Percentiles rank a stretch among this genome's conserved stretches.
These are phyloP conservation scores for Hirtodrosophila trivittata DNA, from an alignment of 2,888 invertebrate species.

Conservation along the genomic window DNA sequence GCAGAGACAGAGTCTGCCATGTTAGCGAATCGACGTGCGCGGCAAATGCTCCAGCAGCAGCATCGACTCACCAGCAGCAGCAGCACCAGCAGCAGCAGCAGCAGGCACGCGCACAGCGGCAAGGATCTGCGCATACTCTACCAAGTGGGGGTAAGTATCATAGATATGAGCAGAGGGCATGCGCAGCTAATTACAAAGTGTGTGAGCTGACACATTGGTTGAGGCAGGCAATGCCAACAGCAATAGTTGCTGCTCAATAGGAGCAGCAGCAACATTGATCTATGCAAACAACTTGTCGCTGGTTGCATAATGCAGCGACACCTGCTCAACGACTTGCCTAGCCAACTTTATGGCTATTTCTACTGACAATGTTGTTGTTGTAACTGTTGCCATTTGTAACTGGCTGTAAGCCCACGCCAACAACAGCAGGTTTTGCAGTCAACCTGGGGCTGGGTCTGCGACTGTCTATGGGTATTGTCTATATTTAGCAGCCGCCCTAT, in stretches of 20 bases:
- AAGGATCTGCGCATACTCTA: slow-evolving; percentile 87
- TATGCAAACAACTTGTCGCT: slow-evolving; percentile 56
- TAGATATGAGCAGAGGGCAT: not conserved
- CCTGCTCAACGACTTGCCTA: slow-evolving; percentile 42
- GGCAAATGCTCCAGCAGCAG: slow-evolving; percentile 84
- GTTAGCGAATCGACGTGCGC: slow-evolving; percentile 76
- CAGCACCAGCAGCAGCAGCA: slow-evolving; percentile 40
- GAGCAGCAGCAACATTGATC: slow-evolving; percentile 41
- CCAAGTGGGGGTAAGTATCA: slow-evolving; percentile 84
- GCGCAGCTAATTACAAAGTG: slow-evolving; percentile 28
- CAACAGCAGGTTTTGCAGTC: slow-evolving; percentile 46
- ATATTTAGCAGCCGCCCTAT: slow-evolving; percentile 73
- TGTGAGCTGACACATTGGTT: slow-evolving; percentile 28
- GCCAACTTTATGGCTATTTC: slow-evolving; percentile 5
- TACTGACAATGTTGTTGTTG: slow-evolving; percentile 19
- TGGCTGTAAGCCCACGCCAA: slow-evolving; percentile 65
- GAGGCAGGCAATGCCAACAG: slow-evolving; percentile 48
- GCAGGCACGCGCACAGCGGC: slow-evolving; percentile 49
- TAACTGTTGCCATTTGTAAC: slow-evolving; percentile 59
- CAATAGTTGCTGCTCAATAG: slow-evolving; percentile 25
- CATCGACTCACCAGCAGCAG: slow-evolving; percentile 42
- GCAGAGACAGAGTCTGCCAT: slow-evolving; percentile 46
- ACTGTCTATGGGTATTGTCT: slow-evolving; percentile 52
- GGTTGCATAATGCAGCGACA: slow-evolving; percentile 55
- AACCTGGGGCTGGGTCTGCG: slow-evolving; percentile 36